Conservation (phyloP, 1,140 invertebrate species). For the Adoxophyes honmai region DNA sequence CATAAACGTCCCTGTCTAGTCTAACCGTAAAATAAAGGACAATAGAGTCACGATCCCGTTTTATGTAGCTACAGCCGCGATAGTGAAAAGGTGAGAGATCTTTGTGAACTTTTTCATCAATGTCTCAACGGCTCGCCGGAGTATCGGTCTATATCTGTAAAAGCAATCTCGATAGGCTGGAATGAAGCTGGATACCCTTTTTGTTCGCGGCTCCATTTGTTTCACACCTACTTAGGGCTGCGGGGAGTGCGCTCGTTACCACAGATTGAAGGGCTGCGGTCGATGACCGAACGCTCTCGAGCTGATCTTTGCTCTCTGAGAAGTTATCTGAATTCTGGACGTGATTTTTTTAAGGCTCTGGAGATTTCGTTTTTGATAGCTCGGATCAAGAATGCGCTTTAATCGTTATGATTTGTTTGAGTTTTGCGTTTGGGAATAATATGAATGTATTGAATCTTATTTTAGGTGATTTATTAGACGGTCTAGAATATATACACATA, state of each 20-base stretch:
- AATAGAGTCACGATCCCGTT: slow-evolving; percentile 10
- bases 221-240: slow-evolving; percentile 66
- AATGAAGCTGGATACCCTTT: slow-evolving; percentile 47
- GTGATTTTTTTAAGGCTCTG: background rate
- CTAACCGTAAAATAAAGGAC: slow-evolving; percentile 5
- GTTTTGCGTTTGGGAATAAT: too few relatives aligned
- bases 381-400: too few relatives aligned
- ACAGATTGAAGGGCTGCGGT: slow-evolving; percentile 67
- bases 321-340: background rate
- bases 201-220: slow-evolving; percentile 58
- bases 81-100: slow-evolving; percentile 14
- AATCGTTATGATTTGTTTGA: too few relatives aligned
- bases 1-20: background rate
- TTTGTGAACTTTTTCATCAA: slow-evolving; percentile 15
- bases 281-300: slow-evolving; percentile 47
- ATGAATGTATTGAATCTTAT: too few relatives aligned
- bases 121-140: slow-evolving; percentile 5
- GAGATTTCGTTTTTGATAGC: too few relatives aligned
- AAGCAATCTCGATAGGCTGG: slow-evolving; percentile 34
- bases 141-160: slow-evolving; percentile 26
- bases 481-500: too few relatives aligned
- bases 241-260: slow-evolving; percentile 59
- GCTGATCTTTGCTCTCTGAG: slow-evolving; percentile 36
- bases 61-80: slow-evolving; percentile 7
- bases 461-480: too few relatives aligned